Evolutionary conservation across 2,797 vertebrate species (phyloP), one percentile per base, ranked within the genome.

Genomic region (Lacerta bilineata): DNA sequence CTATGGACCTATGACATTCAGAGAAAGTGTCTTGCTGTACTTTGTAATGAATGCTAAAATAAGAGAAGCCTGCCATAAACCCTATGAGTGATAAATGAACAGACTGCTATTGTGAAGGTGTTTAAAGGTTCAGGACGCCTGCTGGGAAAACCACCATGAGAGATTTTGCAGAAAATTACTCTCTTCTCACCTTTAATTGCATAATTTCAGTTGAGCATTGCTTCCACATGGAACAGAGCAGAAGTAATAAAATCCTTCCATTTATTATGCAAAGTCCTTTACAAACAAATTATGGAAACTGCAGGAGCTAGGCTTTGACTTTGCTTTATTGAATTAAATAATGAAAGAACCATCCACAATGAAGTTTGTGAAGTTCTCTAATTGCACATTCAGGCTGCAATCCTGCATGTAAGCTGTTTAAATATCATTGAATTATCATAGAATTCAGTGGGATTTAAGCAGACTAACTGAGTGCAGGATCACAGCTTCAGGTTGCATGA

Each of bases 161-260:
- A 94, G 87, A 93, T 85, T 88, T 93, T 92, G 85, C 89, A 92
- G 94, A 95, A 94, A 96, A 95, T 94, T 92, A 85, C 87, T 91
- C 92, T 92, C 77, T 93, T 95, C 92, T 95, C 88, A 94, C 92
- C 92, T 95, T 95, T 96, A 95, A 95, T 96, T 95, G 64, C 80
- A 81, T 95, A 95, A 93, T 93, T 95, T 95, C 95, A 94, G 90
- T 93, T 90, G 91, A 96, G 85, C 76, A 55, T 91, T 91, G 89
- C 90, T 81, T 88, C 36, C 17, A 2, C 86, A 64, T 80, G 88
- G 86, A 96, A 93, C 85, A 80, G 78, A 95, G 39, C 84, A 80
- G 84, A 93, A 91, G 78, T 94, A 93, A 92, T 95, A 92, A 92
- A 94, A 90, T 64, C 74, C 93, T 96, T 94, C 90, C 78, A 92